Evolutionary conservation across 1,140 invertebrate genomes (phyloP).

Genomic region (Solen grandis): DNA sequence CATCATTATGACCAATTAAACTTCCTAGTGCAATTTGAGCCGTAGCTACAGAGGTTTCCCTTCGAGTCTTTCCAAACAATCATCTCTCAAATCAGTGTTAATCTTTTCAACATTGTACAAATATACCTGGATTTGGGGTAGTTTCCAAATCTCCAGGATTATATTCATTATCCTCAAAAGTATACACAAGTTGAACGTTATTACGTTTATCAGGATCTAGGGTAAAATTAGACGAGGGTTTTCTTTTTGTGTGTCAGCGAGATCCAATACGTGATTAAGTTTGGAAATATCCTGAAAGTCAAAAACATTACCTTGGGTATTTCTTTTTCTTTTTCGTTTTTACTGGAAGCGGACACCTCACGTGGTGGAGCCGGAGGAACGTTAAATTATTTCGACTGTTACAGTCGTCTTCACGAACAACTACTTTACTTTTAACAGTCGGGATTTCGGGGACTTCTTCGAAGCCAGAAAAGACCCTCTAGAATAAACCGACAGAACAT

Average conservation of each 20-base stretch:
- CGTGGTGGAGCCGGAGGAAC: background rate
- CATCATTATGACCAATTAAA: background rate
- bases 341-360: background rate
- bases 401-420: background rate
- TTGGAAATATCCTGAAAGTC: background rate
- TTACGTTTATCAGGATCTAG: background rate
- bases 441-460: background rate
- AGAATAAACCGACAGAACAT: conserved; percentile 2
- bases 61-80: no score
- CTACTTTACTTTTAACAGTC: background rate
- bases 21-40: background rate
- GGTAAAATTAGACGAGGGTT: background rate
- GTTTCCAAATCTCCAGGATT: conserved; percentile 4
- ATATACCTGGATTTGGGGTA: conserved; percentile 4
- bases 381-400: background rate
- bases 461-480: background rate
- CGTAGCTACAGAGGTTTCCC: no score
- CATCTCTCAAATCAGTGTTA: background rate
- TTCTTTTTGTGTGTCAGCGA: background rate
- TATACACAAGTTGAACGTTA: conserved; percentile 6
- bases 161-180: background rate
- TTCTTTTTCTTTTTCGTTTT: background rate
- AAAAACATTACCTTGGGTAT: background rate
- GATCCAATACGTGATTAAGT: background rate
- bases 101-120: background rate